These are phyloP conservation scores for Parnassius smintheus DNA, from an alignment of 2,888 invertebrate species.

Conservation along the genomic window DNA sequence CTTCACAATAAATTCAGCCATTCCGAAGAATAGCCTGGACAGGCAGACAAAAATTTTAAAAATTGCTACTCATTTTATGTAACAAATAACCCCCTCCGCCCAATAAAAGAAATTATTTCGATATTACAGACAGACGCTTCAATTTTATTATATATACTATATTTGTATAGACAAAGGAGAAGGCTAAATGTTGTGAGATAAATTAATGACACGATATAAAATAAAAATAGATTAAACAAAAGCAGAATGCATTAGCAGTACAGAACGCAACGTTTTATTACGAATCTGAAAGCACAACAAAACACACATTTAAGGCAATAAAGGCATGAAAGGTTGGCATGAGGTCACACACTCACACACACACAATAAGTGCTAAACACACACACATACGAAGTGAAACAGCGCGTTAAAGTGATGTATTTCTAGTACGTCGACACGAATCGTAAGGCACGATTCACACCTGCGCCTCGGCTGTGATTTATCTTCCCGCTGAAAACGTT, in stretches of 20 bases:
- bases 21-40: too few species aligned
- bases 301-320: conserved; percentile 37
- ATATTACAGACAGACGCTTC: too few species aligned
- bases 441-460: conserved; percentile 19
- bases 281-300: conserved; percentile 19
- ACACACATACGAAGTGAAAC: conserved; percentile 41
- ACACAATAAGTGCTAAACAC: conserved; percentile 45
- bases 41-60: too few species aligned
- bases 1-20: too few species aligned
- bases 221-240: conserved; percentile 9
- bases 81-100: too few species aligned
- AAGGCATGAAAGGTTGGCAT: conserved; percentile 47
- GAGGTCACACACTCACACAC: conserved; percentile 42
- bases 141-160: too few species aligned
- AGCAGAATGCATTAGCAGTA: background rate
- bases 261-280: background rate
- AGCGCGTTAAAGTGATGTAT: conserved; percentile 39
- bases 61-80: too few species aligned
- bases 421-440: conserved; percentile 14
- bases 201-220: background rate
- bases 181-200: background rate
- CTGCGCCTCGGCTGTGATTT: background rate
- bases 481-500: too few species aligned
- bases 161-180: too few species aligned
- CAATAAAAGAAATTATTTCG: too few species aligned